Percentiles rank a stretch among this genome's conserved stretches.
Conservation (phyloP, 2,888 invertebrate species). For the Beris morrisii region DNA sequence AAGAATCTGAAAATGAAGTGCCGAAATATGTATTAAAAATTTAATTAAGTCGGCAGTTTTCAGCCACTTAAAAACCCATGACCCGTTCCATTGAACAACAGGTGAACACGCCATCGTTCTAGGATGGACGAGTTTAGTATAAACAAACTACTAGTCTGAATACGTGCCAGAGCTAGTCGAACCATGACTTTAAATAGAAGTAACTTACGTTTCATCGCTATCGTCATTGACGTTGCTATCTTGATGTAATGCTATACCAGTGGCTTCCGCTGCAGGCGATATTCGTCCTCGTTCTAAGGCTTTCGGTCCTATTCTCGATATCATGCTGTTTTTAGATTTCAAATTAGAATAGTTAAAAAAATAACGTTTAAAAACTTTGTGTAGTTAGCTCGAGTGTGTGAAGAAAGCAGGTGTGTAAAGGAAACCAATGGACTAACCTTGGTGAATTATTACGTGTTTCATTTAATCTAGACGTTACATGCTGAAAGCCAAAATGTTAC, state of each 20-base stretch:
- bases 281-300: constrained; percentile 64
- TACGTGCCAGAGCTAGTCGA: not conserved
- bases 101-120: too few relatives aligned
- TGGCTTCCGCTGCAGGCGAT: constrained; percentile 65
- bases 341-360: not conserved
- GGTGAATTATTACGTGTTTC: constrained; percentile 50
- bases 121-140: too few relatives aligned
- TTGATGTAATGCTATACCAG: constrained; percentile 49
- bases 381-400: not conserved
- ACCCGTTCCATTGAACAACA: too few relatives aligned
- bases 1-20: constrained; percentile 55
- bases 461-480: constrained; percentile 56
- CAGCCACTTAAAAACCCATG: too few relatives aligned
- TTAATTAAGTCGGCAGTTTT: too few relatives aligned
- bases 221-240: constrained; percentile 60
- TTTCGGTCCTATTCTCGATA: constrained; percentile 65
- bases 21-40: not conserved
- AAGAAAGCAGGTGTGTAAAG: constrained; percentile 15
- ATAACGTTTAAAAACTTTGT: not conserved
- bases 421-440: constrained; percentile 50
- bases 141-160: too few relatives aligned
- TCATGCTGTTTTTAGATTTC: constrained; percentile 18
- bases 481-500: constrained; percentile 55
- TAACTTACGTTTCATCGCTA: constrained; percentile 65
- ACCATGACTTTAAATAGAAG: constrained; percentile 14